Conservation (phyloP, 2,797 vertebrate genomes). For the Sebastes trivittatus region DNA sequence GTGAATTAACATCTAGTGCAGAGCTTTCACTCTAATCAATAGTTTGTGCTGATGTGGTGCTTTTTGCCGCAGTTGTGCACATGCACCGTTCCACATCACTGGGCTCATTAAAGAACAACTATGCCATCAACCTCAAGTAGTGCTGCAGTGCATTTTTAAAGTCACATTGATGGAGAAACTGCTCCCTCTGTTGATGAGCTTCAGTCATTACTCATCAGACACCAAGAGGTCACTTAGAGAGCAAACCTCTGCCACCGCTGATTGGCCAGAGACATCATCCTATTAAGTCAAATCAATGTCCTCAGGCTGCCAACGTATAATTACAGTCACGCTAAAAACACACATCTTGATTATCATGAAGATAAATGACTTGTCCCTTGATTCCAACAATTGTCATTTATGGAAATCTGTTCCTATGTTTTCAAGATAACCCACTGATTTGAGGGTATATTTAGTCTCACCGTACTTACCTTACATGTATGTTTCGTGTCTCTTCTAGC, state of each 20-base stretch:
- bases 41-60: constrained; percentile 39
- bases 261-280: background rate
- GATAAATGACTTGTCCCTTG: background rate
- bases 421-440: background rate
- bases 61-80: constrained; percentile 26
- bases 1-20: constrained; percentile 46
- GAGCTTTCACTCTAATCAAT: constrained; percentile 37
- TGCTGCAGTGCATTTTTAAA: constrained; percentile 27
- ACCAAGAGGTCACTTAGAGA: background rate
- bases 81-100: constrained; percentile 31
- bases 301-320: background rate
- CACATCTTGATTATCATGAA: background rate
- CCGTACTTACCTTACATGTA: background rate
- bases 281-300: background rate
- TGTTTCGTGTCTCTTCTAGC: constrained; percentile 69
- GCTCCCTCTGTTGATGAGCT: constrained; percentile 62
- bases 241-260: background rate
- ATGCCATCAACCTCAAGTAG: background rate
- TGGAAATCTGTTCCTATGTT: background rate
- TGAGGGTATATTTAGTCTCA: background rate
- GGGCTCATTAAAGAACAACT: constrained; percentile 24
- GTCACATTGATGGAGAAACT: constrained; percentile 26
- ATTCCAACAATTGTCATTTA: background rate
- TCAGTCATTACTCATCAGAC: constrained; percentile 16
- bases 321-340: background rate